Base-by-base conservation (phyloP, 2,888 invertebrate species). In the Hyles lineata region DNA sequence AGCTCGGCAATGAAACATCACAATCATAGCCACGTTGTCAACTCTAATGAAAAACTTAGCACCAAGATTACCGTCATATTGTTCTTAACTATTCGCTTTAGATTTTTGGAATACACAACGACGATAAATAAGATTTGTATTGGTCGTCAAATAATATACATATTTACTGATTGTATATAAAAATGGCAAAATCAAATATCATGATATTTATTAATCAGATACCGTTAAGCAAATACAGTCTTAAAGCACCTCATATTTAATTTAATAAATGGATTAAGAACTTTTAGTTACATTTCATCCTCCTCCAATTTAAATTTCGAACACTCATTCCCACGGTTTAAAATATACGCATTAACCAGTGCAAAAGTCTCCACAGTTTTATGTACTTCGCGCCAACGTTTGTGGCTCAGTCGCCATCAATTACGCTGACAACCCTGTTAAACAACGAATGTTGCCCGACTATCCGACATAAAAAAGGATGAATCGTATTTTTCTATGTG, bases 401-500 rank as follows among this genome's bases (percentile, higher is more conserved):
- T 61, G 19, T 52, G 50, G 23, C 52, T 29, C 21, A 29, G 29
- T 52, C 52, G 19, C 55, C 25, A 73, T 35, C 55, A 62, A 50
- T 73, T 55, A 61, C 17, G 70, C 55, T 62, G 70, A 32, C 69
- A 70, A 50, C 70, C 70, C 70, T 55, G 35, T 67, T 73, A 73
- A 73, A 69, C 71, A 69, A 71, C 52, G 43, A 73, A 61, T 70
- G 70, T 35, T 70, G 50, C 72, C 55, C 73, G 75, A 78, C 73
- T 76, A 75, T 77, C 73, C 76, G 71, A 79, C 71, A 75, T 71
- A 74, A 76, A 76, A 71, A 74, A 74, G 69, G 74, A 74, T 74
- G 61, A 74, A 74, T 71, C 69, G 52, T 74, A 71, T 74, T 73
- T 81, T 82, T 85, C 85, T 84, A 85, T 83, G 80, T 85, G 81